Evolutionary conservation across 1,140 invertebrate species (phyloP), one percentile per base, ranked within the genome.

Genomic region (Ericerus pela): DNA sequence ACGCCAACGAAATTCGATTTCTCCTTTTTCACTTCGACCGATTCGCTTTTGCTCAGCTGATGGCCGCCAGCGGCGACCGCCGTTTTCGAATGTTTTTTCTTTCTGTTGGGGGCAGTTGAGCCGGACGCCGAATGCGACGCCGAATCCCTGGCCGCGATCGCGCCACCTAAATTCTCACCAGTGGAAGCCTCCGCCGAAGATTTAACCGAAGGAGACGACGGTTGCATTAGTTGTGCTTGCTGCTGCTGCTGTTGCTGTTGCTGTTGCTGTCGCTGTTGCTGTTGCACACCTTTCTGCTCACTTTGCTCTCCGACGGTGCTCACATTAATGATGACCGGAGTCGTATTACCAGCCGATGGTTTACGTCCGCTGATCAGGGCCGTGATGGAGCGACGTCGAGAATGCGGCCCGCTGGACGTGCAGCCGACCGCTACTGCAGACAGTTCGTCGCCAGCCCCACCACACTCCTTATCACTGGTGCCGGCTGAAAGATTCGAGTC

Each of bases 301-400:
- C 67, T 69, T 43, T 81, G 79, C 54, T 80, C 80, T 11, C 76
- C 75, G 29, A 78, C 80, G 2, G 79, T 79, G 68, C 78, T 82
- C 27, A 83, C 80, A 67, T 79, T 82, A 60, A 82, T 83, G 29
- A 80, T 71, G n/a, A n/a, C n/a, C n/a, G 80, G 80, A 5, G 80
- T 73, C 47, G 72, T 20, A 47, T 47, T 72, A 8, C 69, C 62
- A 20, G 64, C 64, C 26, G 61, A 65, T 29, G 57, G 52, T 24
- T 61, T 58, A 10, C 53, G 22, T 30, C 52, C 53, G n/a, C n/a
- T n/a, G 2, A 60, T 51, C 16, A 36, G 43, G 11, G 55, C 55
- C 28, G 55, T 58, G 16, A 58, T 51, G 6, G 54, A 56, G 27
- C 56, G 53, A 43, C 53, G 53, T 2, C 59, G 59, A 8, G 55